phyloP scores from a whole-genome alignment of 1,140 invertebrate genomes.

The Stegodyphus dumicola region DNA sequence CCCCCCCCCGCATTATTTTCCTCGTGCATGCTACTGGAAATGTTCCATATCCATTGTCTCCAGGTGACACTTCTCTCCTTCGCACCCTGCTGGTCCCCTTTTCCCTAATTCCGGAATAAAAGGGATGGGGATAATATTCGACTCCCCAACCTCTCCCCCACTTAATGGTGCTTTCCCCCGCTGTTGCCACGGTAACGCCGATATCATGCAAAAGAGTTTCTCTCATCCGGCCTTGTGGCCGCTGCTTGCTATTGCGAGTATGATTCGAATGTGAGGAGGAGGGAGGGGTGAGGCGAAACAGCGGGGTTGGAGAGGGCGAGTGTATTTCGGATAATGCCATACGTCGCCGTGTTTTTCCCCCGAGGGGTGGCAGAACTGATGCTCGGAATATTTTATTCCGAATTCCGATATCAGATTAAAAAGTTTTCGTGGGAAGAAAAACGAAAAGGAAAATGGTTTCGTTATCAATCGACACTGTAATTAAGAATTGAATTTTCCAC shows the following conservation, averaged over 20 bases:
- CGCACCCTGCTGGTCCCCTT: background rate
- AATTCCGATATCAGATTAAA: too few species aligned
- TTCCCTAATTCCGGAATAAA: background rate
- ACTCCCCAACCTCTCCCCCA: background rate
- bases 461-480: too few species aligned
- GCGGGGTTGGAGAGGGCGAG: background rate
- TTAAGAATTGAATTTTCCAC: too few species aligned
- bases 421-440: too few species aligned
- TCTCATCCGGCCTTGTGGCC: too few species aligned
- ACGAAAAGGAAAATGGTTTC: too few species aligned
- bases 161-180: background rate
- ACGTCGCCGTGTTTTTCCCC: too few species aligned
- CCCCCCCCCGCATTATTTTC: too few species aligned
- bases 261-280: background rate
- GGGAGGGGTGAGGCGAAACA: background rate
- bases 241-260: background rate
- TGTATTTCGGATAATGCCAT: background rate
- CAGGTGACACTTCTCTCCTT: slow-evolving; percentile 27
- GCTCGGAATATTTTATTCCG: too few species aligned
- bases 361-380: too few species aligned
- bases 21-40: too few species aligned
- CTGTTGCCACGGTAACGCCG: slow-evolving; percentile 17
- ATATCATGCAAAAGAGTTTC: slow-evolving; percentile 40
- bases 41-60: slow-evolving; percentile 1
- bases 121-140: background rate